Evolutionary conservation across 2,797 vertebrate genomes (phyloP), one percentile per base, ranked within the genome.

Genomic region (Gambelia wislizenii): DNA sequence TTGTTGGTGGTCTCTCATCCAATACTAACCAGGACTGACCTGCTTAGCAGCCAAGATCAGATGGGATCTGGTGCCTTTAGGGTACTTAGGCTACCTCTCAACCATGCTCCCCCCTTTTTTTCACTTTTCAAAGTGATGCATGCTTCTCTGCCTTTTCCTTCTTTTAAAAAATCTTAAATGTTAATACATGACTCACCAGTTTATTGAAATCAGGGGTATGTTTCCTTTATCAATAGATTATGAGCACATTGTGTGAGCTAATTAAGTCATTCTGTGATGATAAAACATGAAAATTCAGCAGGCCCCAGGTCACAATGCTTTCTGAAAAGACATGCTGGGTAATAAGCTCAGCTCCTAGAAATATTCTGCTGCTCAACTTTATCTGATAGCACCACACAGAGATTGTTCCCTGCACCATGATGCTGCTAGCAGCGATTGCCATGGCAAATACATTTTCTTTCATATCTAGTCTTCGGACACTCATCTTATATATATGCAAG

Each of bases 101-200:
- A 67, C 74, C 74, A 75, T 27, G 27, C 42, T 75, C 14, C 20
- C 42, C 16, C 9, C 10, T 75, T 76, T 54, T 90, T 92, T 70
- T 69, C 86, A 3, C n/a, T 1, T 88, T 86, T 56, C 86, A 36
- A 72, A 81, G 44, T 85, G 36, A 52, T 87, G 77, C 0, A 85
- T 18, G 0, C 33, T 42, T 49, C 44, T 61, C 69, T 88, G 56
- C 3, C 47, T 86, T 86, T 25, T 18, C 12, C 47, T 59, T 0
- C 1, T 44, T 83, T 83, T 7, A 56, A 14, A 54, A 25, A 14
- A 30, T 91, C 83, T 72, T 59, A 69, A 85, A 18, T 80, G 81
- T 18, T 54, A 74, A n/a, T 87, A 42, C 93, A 59, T 95, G 92
- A 96, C 91, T 95, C 95, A 94, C 90, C 92, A 94, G 30, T 83